Conservation (phyloP, 2,797 vertebrate species). For the Chiloscyllium punctatum region DNA sequence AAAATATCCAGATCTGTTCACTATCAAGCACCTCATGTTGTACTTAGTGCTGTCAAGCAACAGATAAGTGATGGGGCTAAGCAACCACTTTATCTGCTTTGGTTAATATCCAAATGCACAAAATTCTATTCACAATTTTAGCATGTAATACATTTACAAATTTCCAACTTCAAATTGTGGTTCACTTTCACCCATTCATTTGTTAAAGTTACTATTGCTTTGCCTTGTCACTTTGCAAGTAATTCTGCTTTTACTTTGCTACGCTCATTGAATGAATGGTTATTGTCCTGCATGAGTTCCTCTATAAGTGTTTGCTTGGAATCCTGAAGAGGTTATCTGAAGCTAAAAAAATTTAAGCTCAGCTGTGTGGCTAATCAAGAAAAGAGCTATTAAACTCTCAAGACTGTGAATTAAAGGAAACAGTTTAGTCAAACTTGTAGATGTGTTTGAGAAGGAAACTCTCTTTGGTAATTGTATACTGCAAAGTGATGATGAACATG, state of each 20-base stretch:
- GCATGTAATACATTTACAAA: neutral
- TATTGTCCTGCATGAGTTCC: neutral
- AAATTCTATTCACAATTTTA: neutral
- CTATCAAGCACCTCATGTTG: neutral
- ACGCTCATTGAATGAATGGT: neutral
- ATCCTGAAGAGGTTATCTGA: too few species aligned
- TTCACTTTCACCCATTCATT: neutral
- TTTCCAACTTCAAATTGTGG: neutral
- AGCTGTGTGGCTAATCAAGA: too few species aligned
- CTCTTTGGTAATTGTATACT: too few species aligned
- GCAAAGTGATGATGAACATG: too few species aligned
- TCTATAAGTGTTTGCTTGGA: too few species aligned
- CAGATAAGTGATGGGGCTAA: neutral
- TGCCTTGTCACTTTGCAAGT: too few species aligned
- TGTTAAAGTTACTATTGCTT: neutral
- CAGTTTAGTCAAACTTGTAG: too few species aligned
- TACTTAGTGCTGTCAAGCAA: neutral
- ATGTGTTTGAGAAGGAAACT: too few species aligned
- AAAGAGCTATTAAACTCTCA: too few species aligned
- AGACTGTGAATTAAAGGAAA: too few species aligned
- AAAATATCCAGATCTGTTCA: neutral
- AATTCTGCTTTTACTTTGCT: neutral
- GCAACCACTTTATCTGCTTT: neutral
- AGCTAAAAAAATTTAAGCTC: too few species aligned
- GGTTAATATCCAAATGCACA: too few species aligned